Evolutionary conservation across 1,140 invertebrate genomes (phyloP), one percentile per base, ranked within the genome.

Genomic region (Platyscapa corneri): DNA sequence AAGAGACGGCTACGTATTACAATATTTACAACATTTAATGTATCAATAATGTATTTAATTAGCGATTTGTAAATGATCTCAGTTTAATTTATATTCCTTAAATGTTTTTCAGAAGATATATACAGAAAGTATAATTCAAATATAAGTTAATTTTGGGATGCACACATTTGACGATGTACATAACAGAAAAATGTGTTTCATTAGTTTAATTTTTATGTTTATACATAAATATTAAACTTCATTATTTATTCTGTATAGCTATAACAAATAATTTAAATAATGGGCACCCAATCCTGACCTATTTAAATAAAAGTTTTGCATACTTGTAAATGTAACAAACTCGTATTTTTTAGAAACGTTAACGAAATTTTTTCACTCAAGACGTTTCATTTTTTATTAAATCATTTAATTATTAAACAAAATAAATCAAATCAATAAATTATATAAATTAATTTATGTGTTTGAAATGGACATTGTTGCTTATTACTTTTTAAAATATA

Each of bases 11-110:
- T 89, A 90, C 89, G 89, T 90, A 89, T 88, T 84, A 89, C 91
- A 92, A 90, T 92, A 90, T 90, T 91, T 91, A 91, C 90, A 91
- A 89, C 91, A 90, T 90, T 90, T 91, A 91, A 90, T 88, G 87
- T 89, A 88, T 87, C 88, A 89, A 89, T 89, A 60, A 90, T 90
- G 87, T 88, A 53, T 53, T 18, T 89, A 88, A 89, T 90, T 89
- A 89, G 88, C 83, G 87, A 88, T 88, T 87, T 65, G 23, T 56
- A 82, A 87, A 89, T 80, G 88, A 90, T 89, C 89, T 90, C 89
- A 84, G 88, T 84, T 84, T 82, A 82, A 82, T 82, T 82, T 82
- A 14, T 49, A 12, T 27, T 14, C 65, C 42, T 32, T 3, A 5
- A 65, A 42, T 3, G 30, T 72, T 20, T 27, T 42, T n/a, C 30